phyloP scores from a whole-genome alignment of 1,140 invertebrate genomes.

The Radopholus similis region DNA sequence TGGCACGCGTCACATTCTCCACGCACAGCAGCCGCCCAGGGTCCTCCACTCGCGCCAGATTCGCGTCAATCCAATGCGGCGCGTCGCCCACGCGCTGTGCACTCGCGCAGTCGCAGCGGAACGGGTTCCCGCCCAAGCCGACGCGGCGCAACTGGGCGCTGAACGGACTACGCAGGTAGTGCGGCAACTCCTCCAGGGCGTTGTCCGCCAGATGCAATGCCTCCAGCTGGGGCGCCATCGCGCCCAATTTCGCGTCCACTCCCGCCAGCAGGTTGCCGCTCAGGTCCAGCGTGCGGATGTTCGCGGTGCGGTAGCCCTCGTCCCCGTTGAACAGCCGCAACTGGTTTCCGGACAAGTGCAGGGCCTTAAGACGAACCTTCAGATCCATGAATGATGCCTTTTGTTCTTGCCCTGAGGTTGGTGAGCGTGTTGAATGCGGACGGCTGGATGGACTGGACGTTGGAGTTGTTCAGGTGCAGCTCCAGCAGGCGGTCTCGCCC shows the following conservation, averaged over 20 bases:
- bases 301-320: conserved; percentile 10
- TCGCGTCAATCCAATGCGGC: conserved; percentile 37
- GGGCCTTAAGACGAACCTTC: conserved; percentile 25
- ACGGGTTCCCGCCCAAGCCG: conserved; percentile 41
- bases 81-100: neutral
- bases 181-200: conserved; percentile 28
- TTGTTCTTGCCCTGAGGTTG: conserved; percentile 25
- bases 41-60: conserved; percentile 36
- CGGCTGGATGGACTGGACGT: conserved; percentile 39
- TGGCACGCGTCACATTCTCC: conserved; percentile 53
- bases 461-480: conserved; percentile 45
- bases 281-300: conserved; percentile 23
- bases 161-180: conserved; percentile 9
- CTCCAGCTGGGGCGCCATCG: conserved; percentile 43
- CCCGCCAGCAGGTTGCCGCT: conserved; percentile 23
- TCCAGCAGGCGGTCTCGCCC: conserved; percentile 37
- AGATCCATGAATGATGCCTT: neutral
- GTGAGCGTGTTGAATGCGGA: conserved; percentile 48
- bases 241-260: conserved; percentile 17
- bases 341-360: conserved; percentile 45
- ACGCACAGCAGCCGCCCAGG: conserved; percentile 40
- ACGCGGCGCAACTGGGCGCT: conserved; percentile 19
- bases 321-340: conserved; percentile 35
- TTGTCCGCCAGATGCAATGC: conserved; percentile 31
- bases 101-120: conserved; percentile 54